Evolutionary conservation across 1,140 invertebrate genomes (phyloP), one percentile per base, ranked within the genome.

Genomic region (Drosophila kepulauana): DNA sequence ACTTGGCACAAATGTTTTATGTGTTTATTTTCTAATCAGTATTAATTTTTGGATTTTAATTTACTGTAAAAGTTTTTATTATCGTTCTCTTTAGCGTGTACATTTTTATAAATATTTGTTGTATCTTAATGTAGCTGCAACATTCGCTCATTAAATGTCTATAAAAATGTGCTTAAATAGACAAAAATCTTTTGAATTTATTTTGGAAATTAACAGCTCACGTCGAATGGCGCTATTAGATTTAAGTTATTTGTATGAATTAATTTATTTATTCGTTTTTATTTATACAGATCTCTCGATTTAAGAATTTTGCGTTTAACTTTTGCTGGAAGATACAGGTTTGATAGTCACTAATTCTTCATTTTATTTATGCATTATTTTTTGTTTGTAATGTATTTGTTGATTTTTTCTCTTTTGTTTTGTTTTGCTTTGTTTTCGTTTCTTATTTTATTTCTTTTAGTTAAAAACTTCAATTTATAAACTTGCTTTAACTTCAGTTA

Each of bases 291-390:
- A 87, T 77, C 41, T 77, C 62, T 87, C 77, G 71, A 79, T 84
- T 81, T 81, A 81, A 65, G 78, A 57, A 73, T 75, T 74, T 82
- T 72, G 78, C 71, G 82, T 91, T 88, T 88, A 81, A 84, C 82
- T 77, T 91, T 91, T 91, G 79, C 82, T 92, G 91, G 91, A 92
- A 92, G 91, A 92, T 92, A 84, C 89, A 81, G 81, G 91, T 91
- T 92, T 92, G 91, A 92, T 92, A 92, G 91, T 92, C 91, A 92
- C 91, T 91, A 92, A 92, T 92, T 92, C 68, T 77, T 90, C 46
- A 58, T 56, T 69, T 88, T 91, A 90, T 82, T 86, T 79, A 89
- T 91, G 79, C 61, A 81, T 76, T 80, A 75, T 82, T 68, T 46
- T 63, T 28, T 62, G 61, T 10, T 33, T 38, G 45, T 71, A 65